These are phyloP conservation scores for Centropus bengalensis DNA, from an alignment of 2,113 vertebrate genomes.

Conservation along the genomic window DNA sequence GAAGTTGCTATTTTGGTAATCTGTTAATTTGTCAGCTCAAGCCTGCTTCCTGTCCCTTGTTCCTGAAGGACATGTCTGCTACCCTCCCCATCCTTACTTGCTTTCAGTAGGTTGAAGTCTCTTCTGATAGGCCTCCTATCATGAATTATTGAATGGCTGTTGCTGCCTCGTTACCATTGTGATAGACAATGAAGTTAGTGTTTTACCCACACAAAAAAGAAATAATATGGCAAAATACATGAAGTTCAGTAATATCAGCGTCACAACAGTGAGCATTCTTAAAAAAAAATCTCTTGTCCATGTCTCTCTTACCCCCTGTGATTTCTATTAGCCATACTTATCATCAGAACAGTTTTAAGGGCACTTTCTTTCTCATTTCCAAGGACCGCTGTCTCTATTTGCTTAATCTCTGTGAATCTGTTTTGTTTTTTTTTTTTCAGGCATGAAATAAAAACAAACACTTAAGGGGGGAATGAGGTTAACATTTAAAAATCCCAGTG, in stretches of 20 bases:
- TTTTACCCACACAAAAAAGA: neutral
- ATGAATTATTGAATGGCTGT: neutral
- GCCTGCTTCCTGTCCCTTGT: neutral
- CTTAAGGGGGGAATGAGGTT: slow-evolving; percentile 15
- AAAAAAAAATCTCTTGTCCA: neutral
- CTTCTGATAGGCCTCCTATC: neutral
- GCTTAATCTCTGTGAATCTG: neutral
- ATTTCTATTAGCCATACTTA: neutral
- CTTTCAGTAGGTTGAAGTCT: neutral
- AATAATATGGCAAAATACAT: neutral
- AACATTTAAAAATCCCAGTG: slow-evolving; percentile 40
- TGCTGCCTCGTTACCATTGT: neutral
- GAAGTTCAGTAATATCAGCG: neutral
- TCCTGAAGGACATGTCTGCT: neutral
- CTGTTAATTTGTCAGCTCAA: neutral
- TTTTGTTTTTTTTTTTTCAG: slow-evolving; percentile 6
- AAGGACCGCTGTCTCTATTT: neutral
- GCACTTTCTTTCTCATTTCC: neutral
- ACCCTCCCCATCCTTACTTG: neutral
- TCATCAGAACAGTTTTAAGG: neutral
- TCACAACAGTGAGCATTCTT: neutral
- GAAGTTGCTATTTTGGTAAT: neutral
- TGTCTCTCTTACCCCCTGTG: neutral
- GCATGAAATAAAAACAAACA: slow-evolving; percentile 12
- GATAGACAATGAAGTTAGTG: neutral